Evolutionary conservation across 2,113 vertebrate species (phyloP), one percentile per base, ranked within the genome.

Genomic region (Lasiurus borealis): DNA sequence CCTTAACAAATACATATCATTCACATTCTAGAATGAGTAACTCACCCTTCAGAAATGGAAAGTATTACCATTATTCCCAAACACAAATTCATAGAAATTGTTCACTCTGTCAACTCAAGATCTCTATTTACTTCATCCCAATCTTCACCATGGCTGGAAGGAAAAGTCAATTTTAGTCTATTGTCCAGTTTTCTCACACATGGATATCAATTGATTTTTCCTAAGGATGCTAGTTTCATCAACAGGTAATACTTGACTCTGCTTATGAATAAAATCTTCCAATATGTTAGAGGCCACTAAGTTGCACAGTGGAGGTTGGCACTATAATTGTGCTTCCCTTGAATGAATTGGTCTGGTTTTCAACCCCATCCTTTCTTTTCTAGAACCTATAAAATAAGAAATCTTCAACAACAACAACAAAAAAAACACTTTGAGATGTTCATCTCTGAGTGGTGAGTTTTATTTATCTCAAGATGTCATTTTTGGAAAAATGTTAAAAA

Each of bases 1-100:
- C 68, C 72, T 92, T 95, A 95, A 92, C 76, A 57, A 96, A 95
- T 68, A 40, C 54, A 69, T 25, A 93, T 86, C n/a, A 76, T 85
- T 86, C 72, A 88, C 75, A 52, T 88, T 95, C 57, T 76, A 57
- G 71, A 92, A 82, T 87, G 76, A 95, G 48, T n/a, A 50, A 13
- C 31, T 89, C 73, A 80, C 29, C 77, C 34, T 93, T 93, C 40
- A 71, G 84, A 93, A 89, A 69, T 48, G n/a, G 40, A 93, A 88
- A 40, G 11, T 62, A 29, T 87, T 69, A 36, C 50, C 48, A 84
- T 75, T 93, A 77, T 89, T 78, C 16, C 36, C 75, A 76, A 89
- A 93, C 25, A 44, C n/a, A 69, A 59, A 90, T 62, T 29, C 88
- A 73, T 13, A 90, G 62, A 85, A 40, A 81, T 77, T 86, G 44